Conservation (phyloP, 2,113 vertebrate species). For the Collichthys lucidus region DNA sequence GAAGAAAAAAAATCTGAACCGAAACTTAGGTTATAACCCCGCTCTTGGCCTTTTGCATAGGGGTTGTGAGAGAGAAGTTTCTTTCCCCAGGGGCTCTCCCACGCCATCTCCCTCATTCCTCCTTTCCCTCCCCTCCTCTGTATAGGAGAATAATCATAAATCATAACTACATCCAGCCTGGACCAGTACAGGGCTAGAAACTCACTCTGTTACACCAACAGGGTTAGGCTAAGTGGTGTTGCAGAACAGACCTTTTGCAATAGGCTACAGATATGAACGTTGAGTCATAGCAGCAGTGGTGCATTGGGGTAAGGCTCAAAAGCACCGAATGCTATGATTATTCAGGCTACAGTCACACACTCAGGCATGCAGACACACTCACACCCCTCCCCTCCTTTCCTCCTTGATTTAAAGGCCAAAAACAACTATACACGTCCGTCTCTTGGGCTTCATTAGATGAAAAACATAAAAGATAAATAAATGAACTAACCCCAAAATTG, state of each 20-base stretch:
- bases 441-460: conserved; percentile 81
- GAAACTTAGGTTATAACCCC: conserved; percentile 57
- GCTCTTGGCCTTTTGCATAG: conserved; percentile 49
- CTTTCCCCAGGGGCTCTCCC: conserved; percentile 63
- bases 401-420: conserved; percentile 72
- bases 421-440: conserved; percentile 76
- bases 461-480: conserved; percentile 85
- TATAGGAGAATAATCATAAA: conserved; percentile 66
- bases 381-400: conserved; percentile 47
- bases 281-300: conserved; percentile 41
- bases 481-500: conserved; percentile 83
- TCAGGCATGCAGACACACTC: conserved; percentile 53
- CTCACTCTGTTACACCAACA: conserved; percentile 4
- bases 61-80: conserved; percentile 66
- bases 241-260: conserved; percentile 41
- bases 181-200: neutral
- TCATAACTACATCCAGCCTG: conserved; percentile 32
- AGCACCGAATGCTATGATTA: conserved; percentile 54
- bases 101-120: conserved; percentile 44
- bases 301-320: conserved; percentile 33
- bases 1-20: conserved; percentile 23
- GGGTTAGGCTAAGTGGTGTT: neutral
- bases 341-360: conserved; percentile 61
- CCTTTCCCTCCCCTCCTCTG: conserved; percentile 22
- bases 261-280: conserved; percentile 12